A percentile compares a stretch with the other conserved stretches of the same genome.
Evolutionary conservation across 2,113 vertebrate genomes (phyloP).

Genomic region (Hyperopisus bebe): DNA sequence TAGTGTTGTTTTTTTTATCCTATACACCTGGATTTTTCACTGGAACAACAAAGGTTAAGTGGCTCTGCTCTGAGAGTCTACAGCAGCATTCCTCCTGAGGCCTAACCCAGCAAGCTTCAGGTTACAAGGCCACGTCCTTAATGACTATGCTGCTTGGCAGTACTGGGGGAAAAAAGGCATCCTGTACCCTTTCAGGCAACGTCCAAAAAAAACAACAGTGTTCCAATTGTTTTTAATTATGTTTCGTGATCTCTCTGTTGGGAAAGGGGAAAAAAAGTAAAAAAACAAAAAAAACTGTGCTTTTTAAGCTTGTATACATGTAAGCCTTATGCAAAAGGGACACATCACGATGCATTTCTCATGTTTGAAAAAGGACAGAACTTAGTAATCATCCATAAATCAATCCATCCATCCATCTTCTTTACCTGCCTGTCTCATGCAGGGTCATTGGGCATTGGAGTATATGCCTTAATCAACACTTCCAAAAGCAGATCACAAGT

Average conservation of each 20-base stretch:
- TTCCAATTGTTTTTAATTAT: neutral
- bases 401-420: neutral
- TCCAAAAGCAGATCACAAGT: neutral
- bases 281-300: neutral
- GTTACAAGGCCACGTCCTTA: neutral
- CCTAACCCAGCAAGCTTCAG: neutral
- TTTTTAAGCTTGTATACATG: neutral
- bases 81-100: neutral
- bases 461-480: neutral
- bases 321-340: neutral
- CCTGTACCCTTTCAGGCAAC: neutral
- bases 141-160: neutral
- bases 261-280: neutral
- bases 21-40: neutral
- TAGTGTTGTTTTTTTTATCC: neutral
- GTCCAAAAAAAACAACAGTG: neutral
- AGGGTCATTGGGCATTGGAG: neutral
- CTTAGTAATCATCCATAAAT: neutral
- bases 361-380: neutral
- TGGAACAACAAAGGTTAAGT: conserved; percentile 1
- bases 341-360: neutral
- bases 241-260: neutral
- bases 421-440: neutral
- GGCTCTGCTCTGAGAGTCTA: neutral
- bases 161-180: neutral